Percentiles rank a stretch among this genome's conserved stretches.
These are phyloP conservation scores for Tragulus kanchil DNA, from an alignment of 2,113 vertebrate genomes.

Conservation along the genomic window DNA sequence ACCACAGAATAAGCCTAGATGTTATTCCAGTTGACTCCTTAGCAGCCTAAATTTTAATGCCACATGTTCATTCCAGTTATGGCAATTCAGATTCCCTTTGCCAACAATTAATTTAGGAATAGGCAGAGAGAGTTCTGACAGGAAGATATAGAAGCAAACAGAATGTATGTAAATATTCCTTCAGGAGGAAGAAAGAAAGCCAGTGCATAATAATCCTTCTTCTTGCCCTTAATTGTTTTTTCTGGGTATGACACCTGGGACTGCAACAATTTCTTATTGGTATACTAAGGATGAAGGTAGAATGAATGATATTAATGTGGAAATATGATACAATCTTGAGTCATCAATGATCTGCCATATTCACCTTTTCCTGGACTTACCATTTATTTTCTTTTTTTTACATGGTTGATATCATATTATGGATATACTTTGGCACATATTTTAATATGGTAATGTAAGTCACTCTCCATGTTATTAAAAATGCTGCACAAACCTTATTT, in stretches of 20 bases:
- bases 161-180: not conserved
- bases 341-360: not conserved
- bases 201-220: not conserved
- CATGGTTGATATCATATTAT: not conserved
- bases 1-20: not conserved
- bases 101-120: not conserved
- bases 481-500: not conserved
- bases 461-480: slow-evolving; percentile 29
- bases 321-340: not conserved
- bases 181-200: not conserved
- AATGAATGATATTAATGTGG: not conserved
- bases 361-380: no score
- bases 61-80: no score
- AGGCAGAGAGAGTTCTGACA: not conserved
- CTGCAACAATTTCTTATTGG: not conserved
- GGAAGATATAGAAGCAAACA: not conserved
- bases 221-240: not conserved
- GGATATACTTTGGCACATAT: not conserved
- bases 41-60: not conserved
- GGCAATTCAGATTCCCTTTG: not conserved
- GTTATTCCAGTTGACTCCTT: not conserved
- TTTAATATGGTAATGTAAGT: not conserved
- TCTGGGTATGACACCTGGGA: not conserved
- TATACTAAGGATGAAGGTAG: not conserved
- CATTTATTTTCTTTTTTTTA: not conserved